Conservation (phyloP, 2,797 vertebrate genomes). For the Caiman crocodilus region DNA sequence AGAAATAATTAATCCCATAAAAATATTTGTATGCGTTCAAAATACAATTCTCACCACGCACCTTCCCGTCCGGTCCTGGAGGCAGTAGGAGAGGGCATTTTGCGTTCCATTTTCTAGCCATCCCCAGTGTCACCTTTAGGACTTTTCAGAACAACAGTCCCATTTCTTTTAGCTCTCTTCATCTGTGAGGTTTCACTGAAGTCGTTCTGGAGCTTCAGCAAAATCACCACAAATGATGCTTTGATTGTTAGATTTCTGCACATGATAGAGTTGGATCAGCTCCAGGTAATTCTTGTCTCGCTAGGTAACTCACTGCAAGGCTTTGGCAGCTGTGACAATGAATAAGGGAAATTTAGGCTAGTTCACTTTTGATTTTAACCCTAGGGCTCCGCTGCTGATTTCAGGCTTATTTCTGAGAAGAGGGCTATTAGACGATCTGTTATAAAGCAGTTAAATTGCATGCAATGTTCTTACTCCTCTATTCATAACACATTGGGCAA, state of each 20-base stretch:
- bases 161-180: slow-evolving; percentile 1
- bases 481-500: not conserved
- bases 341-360: slow-evolving; percentile 2
- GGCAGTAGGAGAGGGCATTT: not conserved
- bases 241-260: slow-evolving; percentile 24
- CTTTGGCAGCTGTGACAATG: not conserved
- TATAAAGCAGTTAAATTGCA: slow-evolving; percentile 2
- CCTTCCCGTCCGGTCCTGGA: slow-evolving; percentile 21
- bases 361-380: slow-evolving; percentile 25
- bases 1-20: slow-evolving; percentile 67
- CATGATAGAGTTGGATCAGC: not conserved
- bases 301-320: slow-evolving; percentile 3
- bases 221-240: not conserved
- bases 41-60: slow-evolving; percentile 39
- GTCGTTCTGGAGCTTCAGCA: slow-evolving; percentile 14
- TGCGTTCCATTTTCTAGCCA: not conserved
- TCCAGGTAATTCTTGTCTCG: slow-evolving; percentile 31
- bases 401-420: slow-evolving; percentile 29
- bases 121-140: not conserved
- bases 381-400: not conserved
- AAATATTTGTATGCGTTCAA: slow-evolving; percentile 47
- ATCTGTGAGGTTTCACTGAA: slow-evolving; percentile 9
- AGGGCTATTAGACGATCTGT: slow-evolving; percentile 17
- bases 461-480: not conserved
- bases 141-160: not conserved